These are phyloP conservation scores for Percina caprodes DNA, from an alignment of 2,113 vertebrate species.

Conservation along the genomic window DNA sequence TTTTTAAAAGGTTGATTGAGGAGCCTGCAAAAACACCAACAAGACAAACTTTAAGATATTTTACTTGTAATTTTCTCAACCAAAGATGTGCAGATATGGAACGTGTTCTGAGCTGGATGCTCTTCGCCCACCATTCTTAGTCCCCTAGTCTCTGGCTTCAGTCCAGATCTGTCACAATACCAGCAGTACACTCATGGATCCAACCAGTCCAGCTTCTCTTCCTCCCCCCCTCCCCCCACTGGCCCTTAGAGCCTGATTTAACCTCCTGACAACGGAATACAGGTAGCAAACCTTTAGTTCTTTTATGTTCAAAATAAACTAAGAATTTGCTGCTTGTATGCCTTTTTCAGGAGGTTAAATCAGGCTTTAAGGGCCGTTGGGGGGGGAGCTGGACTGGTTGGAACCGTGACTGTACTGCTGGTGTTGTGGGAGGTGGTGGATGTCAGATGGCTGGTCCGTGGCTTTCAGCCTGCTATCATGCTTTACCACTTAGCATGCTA, in stretches of 20 bases:
- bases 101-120: not conserved
- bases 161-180: not conserved
- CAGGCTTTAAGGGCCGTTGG: not conserved
- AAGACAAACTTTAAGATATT: not conserved
- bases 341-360: constrained; percentile 16
- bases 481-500: constrained; percentile 83
- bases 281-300: no score
- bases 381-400: not conserved
- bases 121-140: not conserved
- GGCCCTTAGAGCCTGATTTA: no score
- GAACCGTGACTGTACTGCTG: constrained; percentile 14
- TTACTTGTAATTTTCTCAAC: not conserved
- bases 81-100: not conserved
- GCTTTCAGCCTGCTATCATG: constrained; percentile 65
- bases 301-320: no score
- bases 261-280: no score
- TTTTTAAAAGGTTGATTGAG: not conserved
- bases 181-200: no score
- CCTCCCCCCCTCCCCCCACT: no score
- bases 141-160: not conserved
- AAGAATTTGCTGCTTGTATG: not conserved
- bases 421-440: constrained; percentile 50
- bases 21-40: constrained; percentile 8
- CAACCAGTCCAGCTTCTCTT: no score
- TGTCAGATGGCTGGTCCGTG: constrained; percentile 68